These are phyloP conservation scores for Bradypodion pumilum DNA, from an alignment of 2,797 vertebrate species.

Conservation along the genomic window DNA sequence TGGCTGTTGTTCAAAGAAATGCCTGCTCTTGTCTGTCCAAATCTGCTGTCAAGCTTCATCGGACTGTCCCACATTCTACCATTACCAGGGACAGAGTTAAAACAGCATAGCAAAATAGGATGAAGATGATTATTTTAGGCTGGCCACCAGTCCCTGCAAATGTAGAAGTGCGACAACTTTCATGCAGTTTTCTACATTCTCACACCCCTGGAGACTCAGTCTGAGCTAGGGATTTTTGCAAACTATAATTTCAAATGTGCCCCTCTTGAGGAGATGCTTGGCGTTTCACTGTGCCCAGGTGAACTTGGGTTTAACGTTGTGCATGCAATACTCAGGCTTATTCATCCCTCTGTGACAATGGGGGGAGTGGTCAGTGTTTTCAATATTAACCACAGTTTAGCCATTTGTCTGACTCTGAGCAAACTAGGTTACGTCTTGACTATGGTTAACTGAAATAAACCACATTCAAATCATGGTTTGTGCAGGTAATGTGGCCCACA, in stretches of 20 bases:
- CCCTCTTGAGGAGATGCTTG: background rate
- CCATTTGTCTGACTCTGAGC: background rate
- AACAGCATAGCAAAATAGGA: no score
- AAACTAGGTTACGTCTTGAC: background rate
- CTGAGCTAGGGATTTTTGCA: background rate
- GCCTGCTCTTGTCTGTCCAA: background rate
- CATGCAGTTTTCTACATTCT: background rate
- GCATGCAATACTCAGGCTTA: background rate
- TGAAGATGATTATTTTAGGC: background rate
- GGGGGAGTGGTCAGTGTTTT: no score
- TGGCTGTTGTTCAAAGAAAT: background rate
- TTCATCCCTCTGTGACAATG: background rate
- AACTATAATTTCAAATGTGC: background rate
- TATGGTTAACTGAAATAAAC: no score
- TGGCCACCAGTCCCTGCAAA: no score
- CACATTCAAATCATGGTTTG: background rate
- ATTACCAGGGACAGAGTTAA: background rate
- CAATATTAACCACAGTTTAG: background rate
- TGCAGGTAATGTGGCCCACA: background rate
- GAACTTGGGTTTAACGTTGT: background rate
- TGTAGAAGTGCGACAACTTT: background rate
- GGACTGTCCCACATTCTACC: background rate
- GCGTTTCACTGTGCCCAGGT: background rate
- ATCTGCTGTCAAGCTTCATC: background rate
- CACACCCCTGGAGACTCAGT: background rate